A percentile compares a stretch with the other conserved stretches of the same genome.
Conservation (phyloP, 2,797 vertebrate species). For the Halcyon smyrnensis region DNA sequence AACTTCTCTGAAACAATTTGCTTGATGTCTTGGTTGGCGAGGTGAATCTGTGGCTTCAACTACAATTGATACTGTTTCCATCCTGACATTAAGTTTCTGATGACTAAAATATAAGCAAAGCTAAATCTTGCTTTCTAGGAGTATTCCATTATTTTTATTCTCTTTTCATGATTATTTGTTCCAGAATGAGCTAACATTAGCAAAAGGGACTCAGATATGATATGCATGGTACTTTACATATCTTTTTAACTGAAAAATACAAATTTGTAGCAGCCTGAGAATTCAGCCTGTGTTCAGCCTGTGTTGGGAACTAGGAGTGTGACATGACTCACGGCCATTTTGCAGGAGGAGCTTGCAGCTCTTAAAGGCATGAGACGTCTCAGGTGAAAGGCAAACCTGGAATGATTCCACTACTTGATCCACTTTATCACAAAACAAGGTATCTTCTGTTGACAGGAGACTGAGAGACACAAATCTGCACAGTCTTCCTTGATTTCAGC, state of each 20-base stretch:
- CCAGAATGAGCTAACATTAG: background rate
- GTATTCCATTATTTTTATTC: background rate
- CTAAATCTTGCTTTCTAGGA: background rate
- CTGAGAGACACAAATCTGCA: background rate
- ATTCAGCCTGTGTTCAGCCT: background rate
- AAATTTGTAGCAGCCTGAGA: background rate
- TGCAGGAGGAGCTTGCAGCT: background rate
- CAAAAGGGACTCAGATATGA: background rate
- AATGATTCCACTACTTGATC: background rate
- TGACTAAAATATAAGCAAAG: background rate
- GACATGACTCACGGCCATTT: background rate
- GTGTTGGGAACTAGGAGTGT: background rate
- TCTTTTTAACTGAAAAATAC: background rate
- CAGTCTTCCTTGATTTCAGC: background rate
- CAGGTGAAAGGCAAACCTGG: background rate
- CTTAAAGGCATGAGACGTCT: background rate
- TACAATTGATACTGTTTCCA: background rate
- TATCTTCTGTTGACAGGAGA: background rate
- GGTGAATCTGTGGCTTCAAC: background rate
- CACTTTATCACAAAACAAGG: background rate
- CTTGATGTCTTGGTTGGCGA: background rate
- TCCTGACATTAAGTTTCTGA: background rate
- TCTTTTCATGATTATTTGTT: background rate
- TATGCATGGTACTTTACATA: background rate
- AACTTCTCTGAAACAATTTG: background rate